Evolutionary conservation across 2,888 invertebrate species (phyloP), one percentile per base, ranked within the genome.

Genomic region (Xestia c-nigrum): DNA sequence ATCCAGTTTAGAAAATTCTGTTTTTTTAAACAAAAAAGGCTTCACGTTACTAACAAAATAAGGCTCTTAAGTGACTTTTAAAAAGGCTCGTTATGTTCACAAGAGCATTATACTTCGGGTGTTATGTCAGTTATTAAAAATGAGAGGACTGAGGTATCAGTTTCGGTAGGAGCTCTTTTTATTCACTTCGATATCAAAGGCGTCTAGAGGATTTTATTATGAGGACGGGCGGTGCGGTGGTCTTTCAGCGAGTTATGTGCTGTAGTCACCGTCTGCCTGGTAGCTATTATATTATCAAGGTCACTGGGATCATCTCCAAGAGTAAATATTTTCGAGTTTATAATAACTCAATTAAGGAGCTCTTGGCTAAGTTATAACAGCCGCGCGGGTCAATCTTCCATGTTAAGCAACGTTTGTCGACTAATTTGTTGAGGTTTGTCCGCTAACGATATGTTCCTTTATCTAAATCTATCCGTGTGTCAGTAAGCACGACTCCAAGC

Each of bases 1-100:
- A 84, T 72, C 55, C 72, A 84, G 80, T 84, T 84, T 77, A 78
- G 74, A 84, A 76, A 86, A 67, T 71, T 52, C 64, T 9, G 70
- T 78, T 83, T 78, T 71, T 70, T 74, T 21, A 43, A 71, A 64
- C 50, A 72, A 50, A 80, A 86, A 88, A 79, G 67, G 78, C 75
- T 76, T 78, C 59, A 10, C 14, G 72, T 79, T 77, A 67, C 57
- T 83, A 74, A 83, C 75, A 66, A 72, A 76, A 76, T 80, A 68
- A 82, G 64, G 72, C 71, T 46, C 38, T 72, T 76, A 86, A 86
- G 79, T 78, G 74, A 69, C 76, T 86, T 86, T 83, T 83, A 72
- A 87, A 85, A 83, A 75, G 69, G 65, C 72, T 73, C 69, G 67
- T 80, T 47, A 75, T 73, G 64, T 70, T 85, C 46, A 85, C 66